phyloP scores from a whole-genome alignment of 2,113 vertebrate genomes.

The Arothron firmamentum region DNA sequence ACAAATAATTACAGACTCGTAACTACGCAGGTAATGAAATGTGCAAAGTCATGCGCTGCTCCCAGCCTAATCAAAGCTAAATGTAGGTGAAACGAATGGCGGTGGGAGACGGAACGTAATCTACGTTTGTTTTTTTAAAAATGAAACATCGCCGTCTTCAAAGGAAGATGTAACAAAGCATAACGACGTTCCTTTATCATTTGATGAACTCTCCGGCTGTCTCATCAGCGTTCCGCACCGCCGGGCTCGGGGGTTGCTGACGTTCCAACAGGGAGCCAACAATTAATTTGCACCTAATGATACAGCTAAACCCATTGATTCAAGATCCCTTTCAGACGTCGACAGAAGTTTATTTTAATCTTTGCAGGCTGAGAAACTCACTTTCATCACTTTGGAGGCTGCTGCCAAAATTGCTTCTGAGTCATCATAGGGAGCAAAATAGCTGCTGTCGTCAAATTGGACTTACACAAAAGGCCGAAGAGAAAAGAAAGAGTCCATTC shows the following conservation, averaged over 20 bases:
- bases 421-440: slow-evolving; percentile 15
- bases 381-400: slow-evolving; percentile 13
- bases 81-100: slow-evolving; percentile 51
- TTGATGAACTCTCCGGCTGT: slow-evolving; percentile 56
- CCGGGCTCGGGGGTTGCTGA: slow-evolving; percentile 21
- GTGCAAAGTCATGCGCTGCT: slow-evolving; percentile 20
- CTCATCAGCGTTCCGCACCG: slow-evolving; percentile 34
- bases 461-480: slow-evolving; percentile 3
- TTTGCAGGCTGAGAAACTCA: slow-evolving; percentile 1
- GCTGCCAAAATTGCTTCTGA: slow-evolving; percentile 27
- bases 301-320: slow-evolving; percentile 2
- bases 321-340: slow-evolving; percentile 5
- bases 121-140: slow-evolving; percentile 50
- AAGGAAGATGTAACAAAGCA: slow-evolving; percentile 53
- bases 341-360: slow-evolving; percentile 18
- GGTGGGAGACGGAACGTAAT: slow-evolving; percentile 44
- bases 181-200: slow-evolving; percentile 55
- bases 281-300: slow-evolving; percentile 30
- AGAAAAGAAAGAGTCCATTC: slow-evolving; percentile 11
- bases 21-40: slow-evolving; percentile 35
- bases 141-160: slow-evolving; percentile 43
- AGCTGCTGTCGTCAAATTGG: slow-evolving; percentile 23
- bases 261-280: slow-evolving; percentile 17
- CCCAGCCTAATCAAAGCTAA: slow-evolving; percentile 47
- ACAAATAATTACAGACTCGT: background rate